Percentiles rank a stretch among this genome's conserved stretches.
Evolutionary conservation across 2,888 invertebrate species (phyloP).

Genomic region (Drosophila testacea): DNA sequence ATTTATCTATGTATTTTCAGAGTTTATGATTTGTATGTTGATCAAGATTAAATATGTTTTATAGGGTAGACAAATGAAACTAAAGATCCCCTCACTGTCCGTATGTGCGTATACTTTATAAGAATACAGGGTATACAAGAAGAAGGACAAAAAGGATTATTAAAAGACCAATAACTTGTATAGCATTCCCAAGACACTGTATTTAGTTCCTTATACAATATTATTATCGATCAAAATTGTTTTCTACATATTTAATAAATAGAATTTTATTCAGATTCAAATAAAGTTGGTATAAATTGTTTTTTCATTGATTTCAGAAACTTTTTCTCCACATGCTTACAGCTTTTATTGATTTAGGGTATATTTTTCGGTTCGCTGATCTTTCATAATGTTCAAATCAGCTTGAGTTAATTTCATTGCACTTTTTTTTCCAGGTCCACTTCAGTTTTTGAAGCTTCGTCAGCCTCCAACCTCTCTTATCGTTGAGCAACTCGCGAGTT

Average conservation of each 20-base stretch:
- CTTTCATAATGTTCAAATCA: conserved; percentile 15
- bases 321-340: background rate
- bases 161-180: no score
- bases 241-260: background rate
- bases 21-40: conserved; percentile 2
- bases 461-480: background rate
- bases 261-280: background rate
- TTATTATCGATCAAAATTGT: no score
- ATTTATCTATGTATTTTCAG: background rate
- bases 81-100: background rate
- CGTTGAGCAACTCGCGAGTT: background rate
- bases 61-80: background rate
- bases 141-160: no score
- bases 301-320: background rate
- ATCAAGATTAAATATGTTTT: conserved; percentile 1
- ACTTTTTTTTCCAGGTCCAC: background rate
- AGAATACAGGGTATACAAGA: no score
- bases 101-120: no score
- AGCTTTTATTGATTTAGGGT: conserved; percentile 11
- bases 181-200: no score
- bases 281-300: background rate
- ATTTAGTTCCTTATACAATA: no score
- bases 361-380: conserved; percentile 13
- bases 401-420: conserved; percentile 5
- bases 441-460: background rate